Base-by-base conservation (phyloP, 2,888 invertebrate genomes). In the Cordilura impudica region DNA sequence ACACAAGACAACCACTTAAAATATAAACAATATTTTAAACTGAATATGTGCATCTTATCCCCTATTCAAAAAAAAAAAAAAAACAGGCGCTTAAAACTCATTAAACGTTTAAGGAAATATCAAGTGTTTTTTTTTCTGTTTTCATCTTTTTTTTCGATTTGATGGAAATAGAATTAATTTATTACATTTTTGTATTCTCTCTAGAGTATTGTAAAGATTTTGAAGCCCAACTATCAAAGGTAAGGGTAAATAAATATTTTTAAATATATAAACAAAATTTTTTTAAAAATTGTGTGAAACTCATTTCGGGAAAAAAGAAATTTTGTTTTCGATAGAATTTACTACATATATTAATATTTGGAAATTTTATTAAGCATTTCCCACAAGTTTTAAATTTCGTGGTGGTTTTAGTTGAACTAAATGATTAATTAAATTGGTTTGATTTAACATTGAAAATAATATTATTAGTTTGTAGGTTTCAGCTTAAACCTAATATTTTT, bases 361-460 rank as follows among this genome's bases (percentile, higher is more conserved):
- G 5, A 10, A 39, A 29, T 14, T 60, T 47, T 49, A 14, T n/a
- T 31, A 21, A 31, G 6, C 56, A 53, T 67, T 74, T 81, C 76
- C 65, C 80, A 81, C 80, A 81, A 73, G 80, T 76, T 80, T 80
- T 73, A 54, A 60, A 26, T 80, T 69, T 76, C 76, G 21, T 29
- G 21, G 12, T 45, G 12, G 4, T 16, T 5, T n/a, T 7, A 10
- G 31, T 31, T 31, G 31, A 31, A n/a, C n/a, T n/a, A n/a, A n/a
- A n/a, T n/a, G n/a, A n/a, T n/a, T n/a, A n/a, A n/a, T n/a, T n/a
- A n/a, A n/a, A n/a, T n/a, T n/a, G n/a, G n/a, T n/a, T n/a, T n/a
- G n/a, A n/a, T n/a, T n/a, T n/a, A n/a, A n/a, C n/a, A n/a, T n/a
- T n/a, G n/a, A n/a, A n/a, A n/a, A n/a, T n/a, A n/a, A n/a, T n/a